Conservation (phyloP, 2,888 invertebrate genomes). For the Caenorhabditis sinica region DNA sequence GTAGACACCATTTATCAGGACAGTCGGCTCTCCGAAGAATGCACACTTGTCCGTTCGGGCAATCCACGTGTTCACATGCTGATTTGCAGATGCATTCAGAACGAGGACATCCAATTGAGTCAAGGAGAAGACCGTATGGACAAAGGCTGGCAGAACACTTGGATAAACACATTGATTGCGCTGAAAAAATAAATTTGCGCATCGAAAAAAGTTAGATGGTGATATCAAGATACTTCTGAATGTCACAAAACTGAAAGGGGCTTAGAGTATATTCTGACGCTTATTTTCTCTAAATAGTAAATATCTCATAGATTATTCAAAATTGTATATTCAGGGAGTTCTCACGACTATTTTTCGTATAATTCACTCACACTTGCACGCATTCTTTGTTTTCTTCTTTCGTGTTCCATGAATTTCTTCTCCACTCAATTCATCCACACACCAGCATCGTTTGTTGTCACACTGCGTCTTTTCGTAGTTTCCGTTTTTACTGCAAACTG, state of each 20-base stretch:
- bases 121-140: conserved; percentile 69
- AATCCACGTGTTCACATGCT: conserved; percentile 69
- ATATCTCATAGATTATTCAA: conserved; percentile 5
- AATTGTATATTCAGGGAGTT: conserved; percentile 30
- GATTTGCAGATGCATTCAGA: conserved; percentile 70
- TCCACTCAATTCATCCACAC: conserved; percentile 74
- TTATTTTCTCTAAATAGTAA: not conserved
- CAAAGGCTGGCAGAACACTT: conserved; percentile 64
- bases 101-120: conserved; percentile 70
- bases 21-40: conserved; percentile 72
- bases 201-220: not conserved
- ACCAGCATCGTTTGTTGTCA: conserved; percentile 72
- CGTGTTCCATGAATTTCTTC: conserved; percentile 78
- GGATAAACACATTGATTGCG: conserved; percentile 56
- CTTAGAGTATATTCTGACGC: not conserved
- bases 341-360: conserved; percentile 41
- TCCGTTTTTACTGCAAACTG: conserved; percentile 58
- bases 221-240: not conserved
- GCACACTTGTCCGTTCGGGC: conserved; percentile 68
- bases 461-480: conserved; percentile 65
- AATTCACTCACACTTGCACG: conserved; percentile 62
- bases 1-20: conserved; percentile 70
- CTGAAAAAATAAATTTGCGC: conserved; percentile 29
- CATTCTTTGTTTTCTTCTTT: conserved; percentile 59
- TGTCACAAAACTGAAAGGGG: not conserved